Evolutionary conservation across 1,140 invertebrate genomes (phyloP).

Genomic region (Nixonia krombeini): DNA sequence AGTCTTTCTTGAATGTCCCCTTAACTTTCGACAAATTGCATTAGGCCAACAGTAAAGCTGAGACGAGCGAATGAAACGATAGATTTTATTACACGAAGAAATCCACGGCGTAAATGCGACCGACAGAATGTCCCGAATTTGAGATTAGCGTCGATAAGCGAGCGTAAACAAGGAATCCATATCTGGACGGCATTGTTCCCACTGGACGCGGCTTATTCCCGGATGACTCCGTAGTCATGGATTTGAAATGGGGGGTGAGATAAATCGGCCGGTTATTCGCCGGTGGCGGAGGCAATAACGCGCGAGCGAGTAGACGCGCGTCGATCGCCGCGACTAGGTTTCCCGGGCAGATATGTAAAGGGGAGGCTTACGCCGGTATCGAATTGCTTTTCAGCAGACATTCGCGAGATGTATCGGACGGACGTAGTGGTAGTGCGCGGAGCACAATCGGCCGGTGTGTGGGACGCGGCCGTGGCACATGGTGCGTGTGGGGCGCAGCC

Average conservation of each 20-base stretch:
- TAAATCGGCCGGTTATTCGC: constrained; percentile 36
- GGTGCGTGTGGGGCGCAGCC: constrained; percentile 53
- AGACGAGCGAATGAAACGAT: no score
- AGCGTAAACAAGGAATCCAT: no score
- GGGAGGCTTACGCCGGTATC: constrained; percentile 44
- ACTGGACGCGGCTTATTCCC: not conserved
- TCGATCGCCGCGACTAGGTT: constrained; percentile 34
- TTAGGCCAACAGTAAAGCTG: no score
- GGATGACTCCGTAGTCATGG: constrained; percentile 16
- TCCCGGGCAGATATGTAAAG: constrained; percentile 30
- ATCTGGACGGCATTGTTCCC: no score
- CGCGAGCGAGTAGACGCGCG: constrained; percentile 35
- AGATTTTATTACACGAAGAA: no score
- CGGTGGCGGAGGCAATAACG: constrained; percentile 19
- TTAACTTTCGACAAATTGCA: no score
- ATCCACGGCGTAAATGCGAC: no score
- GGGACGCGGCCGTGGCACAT: constrained; percentile 48
- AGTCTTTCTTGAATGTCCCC: no score
- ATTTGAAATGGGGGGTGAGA: constrained; percentile 23
- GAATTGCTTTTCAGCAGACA: constrained; percentile 56
- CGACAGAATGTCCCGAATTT: no score
- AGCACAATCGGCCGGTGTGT: constrained; percentile 35
- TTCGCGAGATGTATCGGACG: constrained; percentile 55
- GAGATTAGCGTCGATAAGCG: no score
- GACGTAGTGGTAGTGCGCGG: constrained; percentile 22